These are phyloP conservation scores for Colletes gigas DNA, from an alignment of 1,140 invertebrate species.

Conservation along the genomic window DNA sequence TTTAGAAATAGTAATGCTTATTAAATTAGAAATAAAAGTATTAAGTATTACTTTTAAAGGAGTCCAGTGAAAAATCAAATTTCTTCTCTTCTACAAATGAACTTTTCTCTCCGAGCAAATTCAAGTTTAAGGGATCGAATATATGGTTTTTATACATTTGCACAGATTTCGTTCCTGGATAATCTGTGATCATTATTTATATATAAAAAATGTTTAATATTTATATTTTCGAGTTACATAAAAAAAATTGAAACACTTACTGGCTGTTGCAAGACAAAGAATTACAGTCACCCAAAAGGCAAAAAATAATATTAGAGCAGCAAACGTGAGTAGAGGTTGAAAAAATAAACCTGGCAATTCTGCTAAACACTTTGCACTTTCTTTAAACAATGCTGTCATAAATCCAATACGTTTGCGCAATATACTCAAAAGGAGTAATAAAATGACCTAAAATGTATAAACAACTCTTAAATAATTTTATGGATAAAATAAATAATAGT, in stretches of 20 bases:
- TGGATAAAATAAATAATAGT: not conserved
- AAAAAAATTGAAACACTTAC: slow-evolving; percentile 80
- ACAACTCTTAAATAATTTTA: slow-evolving; percentile 40
- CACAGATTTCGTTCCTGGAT: slow-evolving; percentile 78
- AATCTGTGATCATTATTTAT: slow-evolving; percentile 71
- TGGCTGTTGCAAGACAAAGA: slow-evolving; percentile 85
- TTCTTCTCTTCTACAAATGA: slow-evolving; percentile 62
- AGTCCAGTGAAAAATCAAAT: slow-evolving; percentile 61
- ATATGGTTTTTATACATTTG: slow-evolving; percentile 73
- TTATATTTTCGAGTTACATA: not conserved
- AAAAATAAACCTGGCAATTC: slow-evolving; percentile 92
- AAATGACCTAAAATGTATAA: slow-evolving; percentile 85
- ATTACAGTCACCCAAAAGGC: slow-evolving; percentile 92
- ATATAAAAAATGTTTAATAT: slow-evolving; percentile 13
- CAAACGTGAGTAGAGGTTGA: slow-evolving; percentile 93
- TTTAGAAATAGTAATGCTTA: slow-evolving; percentile 33
- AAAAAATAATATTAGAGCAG: slow-evolving; percentile 89
- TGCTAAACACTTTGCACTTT: slow-evolving; percentile 92
- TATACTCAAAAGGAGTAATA: slow-evolving; percentile 89
- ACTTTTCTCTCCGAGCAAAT: slow-evolving; percentile 56
- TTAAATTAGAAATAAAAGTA: slow-evolving; percentile 23
- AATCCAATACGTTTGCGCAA: slow-evolving; percentile 91
- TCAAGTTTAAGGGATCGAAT: slow-evolving; percentile 71
- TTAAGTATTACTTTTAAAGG: slow-evolving; percentile 66
- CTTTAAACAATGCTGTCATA: slow-evolving; percentile 91